Evolutionary conservation across 2,888 invertebrate species (phyloP), one percentile per base, ranked within the genome.

Genomic region (Melipona beecheii): DNA sequence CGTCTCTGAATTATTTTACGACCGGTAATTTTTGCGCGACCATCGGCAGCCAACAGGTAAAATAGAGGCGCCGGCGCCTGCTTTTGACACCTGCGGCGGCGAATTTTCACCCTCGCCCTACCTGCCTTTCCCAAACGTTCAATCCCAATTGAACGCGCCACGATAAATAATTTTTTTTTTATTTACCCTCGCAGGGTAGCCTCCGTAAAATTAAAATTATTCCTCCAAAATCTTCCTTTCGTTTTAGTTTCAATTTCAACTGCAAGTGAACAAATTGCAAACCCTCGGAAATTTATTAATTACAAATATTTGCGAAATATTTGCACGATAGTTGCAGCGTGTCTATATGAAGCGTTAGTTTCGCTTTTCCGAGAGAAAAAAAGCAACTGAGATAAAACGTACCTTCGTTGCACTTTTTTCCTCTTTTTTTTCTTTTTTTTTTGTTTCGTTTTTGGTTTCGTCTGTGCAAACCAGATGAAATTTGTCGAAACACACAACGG

Each of bases 21-120:
- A 65, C 78, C 90, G 88, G 88, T 92, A 92, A 92, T 91, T 92
- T 92, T 89, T 90, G 90, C 88, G 88, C 86, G 84, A 87, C 88
- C 85, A 77, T 83, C 80, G 84, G 79, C 70, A 76, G 76, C 70
- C 74, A 19, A n/a, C 85, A 86, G 82, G 78, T 75, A 81, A 84
- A 84, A 58, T 68, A 43, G 89, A 85, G 87, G 91, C 92, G 92
- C 91, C 89, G 85, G 86, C 85, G 82, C 88, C 75, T n/a, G 71
- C 24, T 83, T 82, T 83, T 90, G 89, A 89, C 90, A 91, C 92
- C 92, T 90, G 91, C 89, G 81, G 87, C 80, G 79, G 71, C 68
- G 83, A 81, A 78, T 80, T 78, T 83, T 83, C 58, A 64, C 64
- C 74, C 31, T 79, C 77, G 65, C 21, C 43, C 43, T 43, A 36